A percentile compares a stretch with the other conserved stretches of the same genome.
Evolutionary conservation across 2,797 vertebrate genomes (phyloP).

Genomic region (Neopelma chrysocephalum): DNA sequence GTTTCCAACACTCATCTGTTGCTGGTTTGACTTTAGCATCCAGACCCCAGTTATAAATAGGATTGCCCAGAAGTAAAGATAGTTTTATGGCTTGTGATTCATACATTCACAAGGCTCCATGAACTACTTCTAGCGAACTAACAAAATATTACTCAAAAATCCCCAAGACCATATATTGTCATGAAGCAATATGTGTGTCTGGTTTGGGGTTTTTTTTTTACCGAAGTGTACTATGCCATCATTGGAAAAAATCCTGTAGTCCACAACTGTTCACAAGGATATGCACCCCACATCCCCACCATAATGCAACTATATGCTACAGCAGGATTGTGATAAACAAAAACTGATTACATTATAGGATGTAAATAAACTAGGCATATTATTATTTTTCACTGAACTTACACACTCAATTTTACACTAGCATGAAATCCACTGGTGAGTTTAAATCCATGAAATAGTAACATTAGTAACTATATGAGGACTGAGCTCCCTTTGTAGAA

Average conservation of each 20-base stretch:
- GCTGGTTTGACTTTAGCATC: background rate
- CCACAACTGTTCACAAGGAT: background rate
- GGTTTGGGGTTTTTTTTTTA: accelerated
- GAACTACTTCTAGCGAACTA: background rate
- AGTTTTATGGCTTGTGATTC: background rate
- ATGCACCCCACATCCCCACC: background rate
- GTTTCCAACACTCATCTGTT: background rate
- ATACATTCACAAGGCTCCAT: background rate
- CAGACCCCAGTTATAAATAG: background rate
- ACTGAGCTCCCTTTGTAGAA: conserved; percentile 16
- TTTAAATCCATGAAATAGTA: background rate
- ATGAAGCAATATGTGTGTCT: background rate
- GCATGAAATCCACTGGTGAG: background rate
- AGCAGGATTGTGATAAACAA: background rate
- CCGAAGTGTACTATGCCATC: accelerated
- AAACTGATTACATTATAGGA: background rate
- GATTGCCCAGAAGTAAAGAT: background rate
- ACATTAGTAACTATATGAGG: background rate
- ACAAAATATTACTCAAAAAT: background rate
- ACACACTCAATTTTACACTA: background rate
- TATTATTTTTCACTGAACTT: background rate
- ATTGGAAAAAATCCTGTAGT: background rate
- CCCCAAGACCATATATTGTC: accelerated
- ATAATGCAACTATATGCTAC: background rate
- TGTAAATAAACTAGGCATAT: background rate